Evolutionary conservation across 2,113 vertebrate species (phyloP), one percentile per base, ranked within the genome.

Genomic region (Sorex araneus): DNA sequence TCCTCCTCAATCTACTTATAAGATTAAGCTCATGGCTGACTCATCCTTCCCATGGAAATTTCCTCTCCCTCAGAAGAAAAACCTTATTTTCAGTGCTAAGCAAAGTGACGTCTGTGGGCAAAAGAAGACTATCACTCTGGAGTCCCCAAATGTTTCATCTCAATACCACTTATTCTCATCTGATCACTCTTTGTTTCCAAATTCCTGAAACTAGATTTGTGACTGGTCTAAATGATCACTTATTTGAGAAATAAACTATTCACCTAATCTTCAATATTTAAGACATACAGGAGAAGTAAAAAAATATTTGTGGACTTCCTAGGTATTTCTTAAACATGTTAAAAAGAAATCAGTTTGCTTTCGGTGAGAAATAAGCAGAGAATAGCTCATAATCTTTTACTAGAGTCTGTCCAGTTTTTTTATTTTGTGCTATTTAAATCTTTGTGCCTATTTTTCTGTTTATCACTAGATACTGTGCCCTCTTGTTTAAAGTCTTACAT

Each of bases 351-450:
- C 12, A 78, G 28, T 18, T 81, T 77, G 5, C 13, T 88, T 6
- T 76, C 21, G 23, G 16, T 70, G 18, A 57, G 66, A 89, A 95
- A 87, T 11, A 45, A 79, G 64, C 19, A 84, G 82, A 91, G 43
- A 34, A 8, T 1, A 84, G 18, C 3, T 70, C 25, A 10, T 64
- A 30, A 40, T 88, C 47, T 85, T 89, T 92, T 47, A 25, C 73
- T 13, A 32, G 34, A 57, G 30, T 23, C 83, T 90, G 21, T 40
- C 25, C 18, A 71, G 10, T 75, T 84, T 60, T 60, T 30, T 92
- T 47, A n/a, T 43, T 67, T 91, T 60, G 18, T 36, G 3, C 18
- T 91, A 27, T 83, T 70, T 69, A 63, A 9, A 63, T 34, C 7
- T 27, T 50, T 36, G 0, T 64, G 16, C 28, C 71, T 79, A 57